phyloP scores from a whole-genome alignment of 2,113 vertebrate genomes.

The Chloroceryle aenea region DNA sequence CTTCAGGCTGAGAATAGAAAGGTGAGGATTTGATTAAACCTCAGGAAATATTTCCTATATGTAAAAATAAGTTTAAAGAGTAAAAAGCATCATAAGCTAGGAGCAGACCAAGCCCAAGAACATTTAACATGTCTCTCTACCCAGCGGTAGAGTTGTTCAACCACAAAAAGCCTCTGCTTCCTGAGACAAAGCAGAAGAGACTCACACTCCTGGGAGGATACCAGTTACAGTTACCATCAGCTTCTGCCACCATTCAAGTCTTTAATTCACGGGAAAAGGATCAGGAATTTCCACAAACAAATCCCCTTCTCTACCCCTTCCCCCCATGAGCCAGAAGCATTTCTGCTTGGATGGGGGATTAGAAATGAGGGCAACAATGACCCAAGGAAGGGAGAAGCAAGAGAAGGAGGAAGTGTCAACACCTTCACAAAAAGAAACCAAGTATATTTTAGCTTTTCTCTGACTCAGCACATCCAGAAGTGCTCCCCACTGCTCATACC shows the following conservation, averaged over 20 bases:
- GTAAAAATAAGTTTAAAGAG: neutral
- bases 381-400: neutral
- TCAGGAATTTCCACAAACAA: neutral
- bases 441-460: constrained; percentile 10
- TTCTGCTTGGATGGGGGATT: constrained; percentile 17
- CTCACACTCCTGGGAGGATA: neutral
- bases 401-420: constrained; percentile 9
- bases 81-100: neutral
- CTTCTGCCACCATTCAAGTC: neutral
- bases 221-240: neutral
- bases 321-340: constrained; percentile 8
- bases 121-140: neutral
- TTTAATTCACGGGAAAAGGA: constrained; percentile 16
- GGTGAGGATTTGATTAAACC: neutral
- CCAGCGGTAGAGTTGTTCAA: neutral
- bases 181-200: neutral
- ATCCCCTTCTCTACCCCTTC: constrained; percentile 26
- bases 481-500: neutral
- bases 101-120: neutral
- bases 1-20: neutral
- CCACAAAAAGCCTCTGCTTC: neutral
- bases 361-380: constrained; percentile 35
- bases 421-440: neutral
- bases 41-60: neutral
- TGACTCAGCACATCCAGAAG: neutral